Evolutionary conservation across 2,888 invertebrate species (phyloP).

Genomic region (Zygogramma bicolorata): DNA sequence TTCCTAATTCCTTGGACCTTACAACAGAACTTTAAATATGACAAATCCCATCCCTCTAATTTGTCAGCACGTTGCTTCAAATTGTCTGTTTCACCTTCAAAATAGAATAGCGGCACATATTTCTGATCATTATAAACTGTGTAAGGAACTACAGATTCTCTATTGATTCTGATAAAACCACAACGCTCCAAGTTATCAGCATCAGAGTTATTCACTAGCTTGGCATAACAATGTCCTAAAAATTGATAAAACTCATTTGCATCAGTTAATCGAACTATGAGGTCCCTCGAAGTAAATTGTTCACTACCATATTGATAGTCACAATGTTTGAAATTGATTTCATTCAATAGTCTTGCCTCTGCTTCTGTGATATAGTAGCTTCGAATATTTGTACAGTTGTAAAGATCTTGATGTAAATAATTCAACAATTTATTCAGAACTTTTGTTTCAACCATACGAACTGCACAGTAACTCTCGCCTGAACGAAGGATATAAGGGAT

Average conservation of each 20-base stretch:
- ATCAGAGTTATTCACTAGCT: constrained; percentile 77
- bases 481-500: constrained; percentile 91
- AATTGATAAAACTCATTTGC: constrained; percentile 92
- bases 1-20: constrained; percentile 94
- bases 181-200: constrained; percentile 82
- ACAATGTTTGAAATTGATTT: constrained; percentile 93
- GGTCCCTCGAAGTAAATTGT: constrained; percentile 87
- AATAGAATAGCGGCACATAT: constrained; percentile 92
- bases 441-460: constrained; percentile 93
- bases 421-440: constrained; percentile 89
- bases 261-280: constrained; percentile 89
- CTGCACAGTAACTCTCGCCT: constrained; percentile 90
- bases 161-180: constrained; percentile 92
- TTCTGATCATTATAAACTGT: constrained; percentile 86
- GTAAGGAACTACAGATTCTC: constrained; percentile 93
- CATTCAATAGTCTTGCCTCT: constrained; percentile 90
- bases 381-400: constrained; percentile 90
- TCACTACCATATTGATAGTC: constrained; percentile 91
- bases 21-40: constrained; percentile 93
- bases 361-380: constrained; percentile 94
- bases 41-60: constrained; percentile 91
- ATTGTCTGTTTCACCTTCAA: constrained; percentile 93
- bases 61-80: constrained; percentile 88
- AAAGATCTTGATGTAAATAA: constrained; percentile 89
- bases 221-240: constrained; percentile 89